These are phyloP conservation scores for Apantesis nais DNA, from an alignment of 2,888 invertebrate species.

Conservation along the genomic window DNA sequence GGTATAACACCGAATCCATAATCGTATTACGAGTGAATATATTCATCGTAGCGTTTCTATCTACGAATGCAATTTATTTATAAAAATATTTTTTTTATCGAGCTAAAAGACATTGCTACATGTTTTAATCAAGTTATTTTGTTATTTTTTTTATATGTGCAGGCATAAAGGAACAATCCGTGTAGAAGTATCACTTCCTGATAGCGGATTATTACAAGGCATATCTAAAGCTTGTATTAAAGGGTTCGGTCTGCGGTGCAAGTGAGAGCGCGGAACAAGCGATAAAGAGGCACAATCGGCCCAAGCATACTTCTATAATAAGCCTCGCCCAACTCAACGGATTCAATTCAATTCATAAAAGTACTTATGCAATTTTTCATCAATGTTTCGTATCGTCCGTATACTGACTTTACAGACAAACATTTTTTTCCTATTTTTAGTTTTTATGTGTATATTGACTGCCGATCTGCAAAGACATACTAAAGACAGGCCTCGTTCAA, in stretches of 20 bases:
- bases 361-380: too few relatives aligned
- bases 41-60: too few relatives aligned
- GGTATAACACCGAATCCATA: constrained; percentile 23
- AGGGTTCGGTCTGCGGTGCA: not conserved
- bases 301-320: too few relatives aligned
- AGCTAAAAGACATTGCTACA: not conserved
- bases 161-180: not conserved
- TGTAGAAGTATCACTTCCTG: not conserved
- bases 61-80: not conserved
- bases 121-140: not conserved
- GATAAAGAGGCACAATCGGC: too few relatives aligned
- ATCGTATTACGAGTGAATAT: not conserved
- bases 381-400: not conserved
- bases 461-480: not conserved
- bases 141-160: not conserved
- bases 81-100: not conserved
- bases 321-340: too few relatives aligned
- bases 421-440: too few relatives aligned
- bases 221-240: not conserved
- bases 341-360: too few relatives aligned
- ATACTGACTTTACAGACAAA: too few relatives aligned
- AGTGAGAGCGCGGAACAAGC: too few relatives aligned
- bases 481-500: not conserved
- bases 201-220: not conserved
- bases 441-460: too few relatives aligned